Evolutionary conservation across 1,140 invertebrate species (phyloP).

Genomic region (Vanessa atalanta): DNA sequence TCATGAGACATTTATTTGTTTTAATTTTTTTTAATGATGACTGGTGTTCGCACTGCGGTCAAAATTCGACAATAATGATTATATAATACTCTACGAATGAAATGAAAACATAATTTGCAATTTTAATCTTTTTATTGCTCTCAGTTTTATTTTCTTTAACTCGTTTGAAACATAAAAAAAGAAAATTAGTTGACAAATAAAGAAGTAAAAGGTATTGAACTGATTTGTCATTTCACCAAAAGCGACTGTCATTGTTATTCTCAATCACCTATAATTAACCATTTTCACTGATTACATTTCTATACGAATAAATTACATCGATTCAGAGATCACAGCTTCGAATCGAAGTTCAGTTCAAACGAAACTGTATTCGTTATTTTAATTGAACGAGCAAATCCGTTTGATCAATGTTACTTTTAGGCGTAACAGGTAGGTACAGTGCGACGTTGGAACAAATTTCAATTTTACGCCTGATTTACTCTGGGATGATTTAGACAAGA

Average conservation of each 20-base stretch:
- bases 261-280: too few relatives aligned
- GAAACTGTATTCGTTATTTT: constrained; percentile 12
- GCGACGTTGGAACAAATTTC: constrained; percentile 47
- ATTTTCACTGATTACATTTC: background rate
- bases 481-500: constrained; percentile 61
- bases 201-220: too few relatives aligned
- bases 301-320: constrained; percentile 1
- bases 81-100: too few relatives aligned
- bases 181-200: too few relatives aligned
- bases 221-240: too few relatives aligned
- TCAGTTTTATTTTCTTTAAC: too few relatives aligned
- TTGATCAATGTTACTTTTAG: constrained; percentile 60
- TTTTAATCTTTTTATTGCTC: too few relatives aligned
- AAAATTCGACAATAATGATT: too few relatives aligned
- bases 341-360: constrained; percentile 11
- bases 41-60: too few relatives aligned
- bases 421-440: constrained; percentile 39
- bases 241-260: too few relatives aligned
- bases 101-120: too few relatives aligned
- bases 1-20: background rate
- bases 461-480: constrained; percentile 73
- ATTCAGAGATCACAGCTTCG: constrained; percentile 20
- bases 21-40: constrained; percentile 38
- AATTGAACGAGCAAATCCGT: constrained; percentile 38
- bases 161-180: too few relatives aligned